Conservation (phyloP, 2,113 vertebrate species). For the Thamnaconus septentrionalis region DNA sequence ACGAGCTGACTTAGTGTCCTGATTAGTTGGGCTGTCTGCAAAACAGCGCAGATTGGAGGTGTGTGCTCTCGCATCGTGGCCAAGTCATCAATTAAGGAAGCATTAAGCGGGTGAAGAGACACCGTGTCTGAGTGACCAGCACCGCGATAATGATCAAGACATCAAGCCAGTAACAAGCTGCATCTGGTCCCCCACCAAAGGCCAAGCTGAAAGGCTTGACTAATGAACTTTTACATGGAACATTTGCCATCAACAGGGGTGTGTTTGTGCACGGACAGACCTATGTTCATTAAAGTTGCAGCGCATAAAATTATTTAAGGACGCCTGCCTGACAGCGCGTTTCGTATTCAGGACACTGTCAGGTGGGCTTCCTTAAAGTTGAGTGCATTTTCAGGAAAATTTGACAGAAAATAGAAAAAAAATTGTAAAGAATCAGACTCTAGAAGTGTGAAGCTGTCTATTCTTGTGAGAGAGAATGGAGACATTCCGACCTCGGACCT, state of each 20-base stretch:
- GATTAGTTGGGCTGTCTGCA: constrained; percentile 52
- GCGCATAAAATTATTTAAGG: no score
- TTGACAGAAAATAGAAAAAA: constrained; percentile 21
- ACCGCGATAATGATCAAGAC: constrained; percentile 58
- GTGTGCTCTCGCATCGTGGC: constrained; percentile 54
- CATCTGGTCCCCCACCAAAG: constrained; percentile 45
- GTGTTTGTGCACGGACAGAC: no score
- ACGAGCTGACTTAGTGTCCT: constrained; percentile 52
- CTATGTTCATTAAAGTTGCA: no score
- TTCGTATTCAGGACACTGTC: no score
- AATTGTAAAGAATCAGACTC: background rate
- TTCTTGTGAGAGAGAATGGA: constrained; percentile 16
- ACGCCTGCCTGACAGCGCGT: no score
- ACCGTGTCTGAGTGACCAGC: constrained; percentile 43
- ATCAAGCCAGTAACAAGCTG: constrained; percentile 38
- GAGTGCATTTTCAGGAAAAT: background rate
- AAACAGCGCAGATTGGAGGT: constrained; percentile 58
- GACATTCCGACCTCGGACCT: constrained; percentile 14
- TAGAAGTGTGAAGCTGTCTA: constrained; percentile 5
- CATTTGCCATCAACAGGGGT: no score
- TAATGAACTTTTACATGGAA: background rate
- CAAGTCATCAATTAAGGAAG: constrained; percentile 63
- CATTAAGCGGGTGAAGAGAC: constrained; percentile 37
- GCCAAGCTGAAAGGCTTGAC: constrained; percentile 25
- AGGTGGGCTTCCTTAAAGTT: background rate